Percentiles rank a stretch among this genome's conserved stretches.
phyloP scores from a whole-genome alignment of 2,113 vertebrate genomes.

The Boleophthalmus pectinirostris region DNA sequence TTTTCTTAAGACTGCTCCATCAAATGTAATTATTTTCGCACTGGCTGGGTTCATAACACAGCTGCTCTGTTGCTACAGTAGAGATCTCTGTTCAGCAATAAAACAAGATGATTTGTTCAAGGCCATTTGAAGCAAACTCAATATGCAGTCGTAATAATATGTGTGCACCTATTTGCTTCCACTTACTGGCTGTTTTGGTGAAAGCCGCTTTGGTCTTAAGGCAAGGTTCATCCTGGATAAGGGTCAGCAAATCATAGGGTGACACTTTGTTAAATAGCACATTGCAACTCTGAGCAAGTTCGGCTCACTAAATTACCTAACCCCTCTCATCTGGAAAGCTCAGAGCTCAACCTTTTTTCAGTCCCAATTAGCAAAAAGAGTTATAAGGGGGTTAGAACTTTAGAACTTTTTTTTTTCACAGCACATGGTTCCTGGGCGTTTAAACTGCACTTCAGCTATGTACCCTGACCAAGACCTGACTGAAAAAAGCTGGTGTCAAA shows the following conservation, averaged over 20 bases:
- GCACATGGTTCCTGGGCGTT: no score
- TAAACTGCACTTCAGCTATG: no score
- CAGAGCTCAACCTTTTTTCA: not conserved
- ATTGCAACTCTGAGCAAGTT: not conserved
- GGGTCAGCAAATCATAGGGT: not conserved
- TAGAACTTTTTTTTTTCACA: no score
- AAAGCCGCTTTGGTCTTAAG: not conserved
- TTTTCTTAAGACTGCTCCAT: conserved; percentile 7
- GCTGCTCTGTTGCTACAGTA: not conserved
- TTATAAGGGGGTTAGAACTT: no score
- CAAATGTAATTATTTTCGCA: conserved; percentile 3
- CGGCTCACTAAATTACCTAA: not conserved
- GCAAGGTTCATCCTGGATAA: not conserved
- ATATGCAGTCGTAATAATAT: not conserved
- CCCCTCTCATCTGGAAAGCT: not conserved
- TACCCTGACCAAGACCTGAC: no score
- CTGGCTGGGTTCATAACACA: not conserved
- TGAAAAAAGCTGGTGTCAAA: no score
- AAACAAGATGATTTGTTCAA: not conserved
- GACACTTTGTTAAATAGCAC: not conserved
- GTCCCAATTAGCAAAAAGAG: no score
- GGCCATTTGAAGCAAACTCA: not conserved
- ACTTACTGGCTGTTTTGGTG: not conserved
- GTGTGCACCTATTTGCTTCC: not conserved
- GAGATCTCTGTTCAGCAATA: not conserved